phyloP scores from a whole-genome alignment of 2,888 invertebrate species.

The Cryptocephalus primarius region DNA sequence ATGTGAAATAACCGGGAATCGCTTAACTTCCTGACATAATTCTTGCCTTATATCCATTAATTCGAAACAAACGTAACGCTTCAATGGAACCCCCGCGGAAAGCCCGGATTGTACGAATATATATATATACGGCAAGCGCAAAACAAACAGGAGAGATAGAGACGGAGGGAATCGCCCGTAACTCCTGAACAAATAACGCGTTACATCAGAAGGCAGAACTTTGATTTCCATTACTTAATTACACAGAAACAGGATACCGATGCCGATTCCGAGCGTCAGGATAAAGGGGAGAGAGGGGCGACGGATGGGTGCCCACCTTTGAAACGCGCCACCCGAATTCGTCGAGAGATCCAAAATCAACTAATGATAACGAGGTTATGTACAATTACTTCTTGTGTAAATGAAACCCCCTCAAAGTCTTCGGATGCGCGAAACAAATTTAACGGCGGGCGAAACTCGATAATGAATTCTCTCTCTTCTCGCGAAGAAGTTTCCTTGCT shows the following conservation, averaged over 20 bases:
- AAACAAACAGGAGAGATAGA: neutral
- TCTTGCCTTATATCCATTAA: too few relatives aligned
- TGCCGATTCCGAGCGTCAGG: slow-evolving; percentile 14
- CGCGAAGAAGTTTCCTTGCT: neutral
- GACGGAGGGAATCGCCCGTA: slow-evolving; percentile 16
- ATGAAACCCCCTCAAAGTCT: neutral
- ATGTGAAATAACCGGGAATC: too few relatives aligned
- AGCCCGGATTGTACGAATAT: too few relatives aligned
- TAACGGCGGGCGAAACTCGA: neutral
- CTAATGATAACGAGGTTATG: slow-evolving; percentile 40
- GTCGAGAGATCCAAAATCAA: slow-evolving; percentile 34
- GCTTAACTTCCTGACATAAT: too few relatives aligned
- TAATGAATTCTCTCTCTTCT: neutral
- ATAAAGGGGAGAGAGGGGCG: slow-evolving; percentile 3
- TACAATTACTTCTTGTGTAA: slow-evolving; percentile 28
- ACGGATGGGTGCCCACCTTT: neutral
- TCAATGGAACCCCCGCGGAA: too few relatives aligned
- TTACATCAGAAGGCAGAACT: slow-evolving; percentile 34
- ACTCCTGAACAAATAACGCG: slow-evolving; percentile 34
- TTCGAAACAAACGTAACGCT: too few relatives aligned
- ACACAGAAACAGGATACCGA: slow-evolving; percentile 31
- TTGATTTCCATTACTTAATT: slow-evolving; percentile 40
- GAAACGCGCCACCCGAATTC: slow-evolving; percentile 20
- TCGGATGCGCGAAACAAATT: neutral
- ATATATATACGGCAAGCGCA: slow-evolving; percentile 4